A percentile compares a stretch with the other conserved stretches of the same genome.
These are phyloP conservation scores for Tetragonula clypearis DNA, from an alignment of 1,140 invertebrate species.

Conservation along the genomic window DNA sequence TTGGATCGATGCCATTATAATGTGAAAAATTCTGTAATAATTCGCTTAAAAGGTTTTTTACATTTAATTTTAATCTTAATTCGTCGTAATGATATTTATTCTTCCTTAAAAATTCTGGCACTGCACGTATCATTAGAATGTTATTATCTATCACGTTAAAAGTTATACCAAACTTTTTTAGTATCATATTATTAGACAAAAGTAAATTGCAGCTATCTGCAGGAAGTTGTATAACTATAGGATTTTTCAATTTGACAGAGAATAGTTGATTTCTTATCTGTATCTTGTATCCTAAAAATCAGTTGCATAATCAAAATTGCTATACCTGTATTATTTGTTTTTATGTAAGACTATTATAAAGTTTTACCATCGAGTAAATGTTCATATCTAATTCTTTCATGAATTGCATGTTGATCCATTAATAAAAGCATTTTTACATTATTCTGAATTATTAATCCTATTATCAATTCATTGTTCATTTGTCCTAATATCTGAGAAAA, in stretches of 20 bases:
- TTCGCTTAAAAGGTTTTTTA: slow-evolving; percentile 71
- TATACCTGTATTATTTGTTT: background rate
- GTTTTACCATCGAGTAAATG: slow-evolving; percentile 72
- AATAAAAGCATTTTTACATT: slow-evolving; percentile 72
- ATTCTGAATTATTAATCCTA: slow-evolving; percentile 67
- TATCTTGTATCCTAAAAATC: slow-evolving; percentile 72
- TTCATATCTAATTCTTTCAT: slow-evolving; percentile 80
- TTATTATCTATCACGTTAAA: slow-evolving; percentile 58
- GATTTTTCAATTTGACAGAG: slow-evolving; percentile 65
- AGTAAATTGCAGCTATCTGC: slow-evolving; percentile 58
- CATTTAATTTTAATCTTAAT: slow-evolving; percentile 62
- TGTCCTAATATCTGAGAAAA: slow-evolving; percentile 74
- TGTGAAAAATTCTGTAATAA: slow-evolving; percentile 64
- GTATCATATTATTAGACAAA: slow-evolving; percentile 51
- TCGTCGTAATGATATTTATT: slow-evolving; percentile 61
- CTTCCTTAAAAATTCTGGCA: slow-evolving; percentile 76
- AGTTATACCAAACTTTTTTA: slow-evolving; percentile 73
- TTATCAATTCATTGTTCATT: slow-evolving; percentile 78
- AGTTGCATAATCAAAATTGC: background rate
- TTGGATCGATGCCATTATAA: slow-evolving; percentile 8
- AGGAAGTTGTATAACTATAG: slow-evolving; percentile 70
- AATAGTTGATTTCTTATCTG: slow-evolving; percentile 65
- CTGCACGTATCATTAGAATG: slow-evolving; percentile 63
- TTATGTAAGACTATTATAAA: slow-evolving; percentile 3
- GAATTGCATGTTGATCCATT: slow-evolving; percentile 80